These are phyloP conservation scores for Lydus trimaculatus DNA, from an alignment of 2,888 invertebrate genomes.

Conservation along the genomic window DNA sequence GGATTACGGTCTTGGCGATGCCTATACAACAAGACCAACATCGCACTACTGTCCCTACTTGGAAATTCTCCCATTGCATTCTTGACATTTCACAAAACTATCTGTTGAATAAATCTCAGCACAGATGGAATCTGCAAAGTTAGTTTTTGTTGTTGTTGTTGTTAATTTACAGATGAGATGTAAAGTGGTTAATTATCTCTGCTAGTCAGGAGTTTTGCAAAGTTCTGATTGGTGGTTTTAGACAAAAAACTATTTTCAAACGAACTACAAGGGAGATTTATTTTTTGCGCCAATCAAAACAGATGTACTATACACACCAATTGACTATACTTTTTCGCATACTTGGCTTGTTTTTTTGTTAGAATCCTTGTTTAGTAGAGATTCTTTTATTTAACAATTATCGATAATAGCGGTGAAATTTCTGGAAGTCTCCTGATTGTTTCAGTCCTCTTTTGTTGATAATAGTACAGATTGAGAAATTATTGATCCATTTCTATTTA, in stretches of 20 bases:
- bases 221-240: too few relatives aligned
- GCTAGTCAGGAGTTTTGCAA: not conserved
- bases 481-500: not conserved
- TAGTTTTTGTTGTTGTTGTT: slow-evolving; percentile 2
- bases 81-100: slow-evolving; percentile 21
- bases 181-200: not conserved
- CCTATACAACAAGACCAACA: slow-evolving; percentile 33
- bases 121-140: slow-evolving; percentile 8
- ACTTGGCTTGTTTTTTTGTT: not conserved
- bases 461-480: not conserved
- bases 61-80: slow-evolving; percentile 38
- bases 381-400: not conserved
- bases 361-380: not conserved
- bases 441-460: not conserved
- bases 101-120: slow-evolving; percentile 24
- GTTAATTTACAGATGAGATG: not conserved
- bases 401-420: not conserved
- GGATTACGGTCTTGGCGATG: slow-evolving; percentile 43
- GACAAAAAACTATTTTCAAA: too few relatives aligned
- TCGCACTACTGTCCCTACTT: slow-evolving; percentile 39
- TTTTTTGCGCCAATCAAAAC: too few relatives aligned
- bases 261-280: too few relatives aligned
- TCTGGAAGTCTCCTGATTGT: not conserved
- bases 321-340: too few relatives aligned
- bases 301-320: too few relatives aligned